Base-by-base conservation (phyloP, 2,113 vertebrate species). In the Ondatra zibethicus region DNA sequence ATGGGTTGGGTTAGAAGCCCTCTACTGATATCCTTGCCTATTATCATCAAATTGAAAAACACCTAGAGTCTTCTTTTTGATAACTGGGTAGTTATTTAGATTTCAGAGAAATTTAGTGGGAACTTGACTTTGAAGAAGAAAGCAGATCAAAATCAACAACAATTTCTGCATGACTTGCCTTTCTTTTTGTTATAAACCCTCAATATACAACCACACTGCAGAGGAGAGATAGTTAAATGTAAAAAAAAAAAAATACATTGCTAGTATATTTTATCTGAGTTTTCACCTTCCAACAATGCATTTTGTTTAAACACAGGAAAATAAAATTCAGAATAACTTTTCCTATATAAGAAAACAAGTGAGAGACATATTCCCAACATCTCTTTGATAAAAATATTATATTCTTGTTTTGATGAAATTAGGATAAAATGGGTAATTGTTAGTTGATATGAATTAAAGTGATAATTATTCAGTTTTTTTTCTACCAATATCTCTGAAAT, bases 21-120 rank as follows among this genome's bases (percentile, higher is more conserved):
- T 76, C 47, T 93, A 47, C 87, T 95, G 81, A 93, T 89, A 95
- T 68, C 29, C 33, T 73, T 14, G 12, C 58, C 45, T 55, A 82
- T 50, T 84, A 36, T 65, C 63, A 91, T 84, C 31, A 96, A 95
- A 96, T 85, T 96, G 36, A 96, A 97, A 95, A 95, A 55, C 88
- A 96, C 61, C 13, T 91, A 93, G 31, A 89, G 50, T 77, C 55
- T 76, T 77, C 39, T n/a, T 47, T 92, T 86, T 61, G 33, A n/a
- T 9, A 93, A 91, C 82, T 82, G 10, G 97, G 61, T 13, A 96
- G 80, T 95, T 96, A 55, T 65, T 93, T 94, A 82, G 12, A 91
- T 89, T 92, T 96, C 52, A 88, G 78, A 97, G 45, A 23, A 92
- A 81, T 96, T 94, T 89, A 80, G 14, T 92, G 52, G 78, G 93